phyloP scores from a whole-genome alignment of 2,113 vertebrate species.

The Lates calcarifer region DNA sequence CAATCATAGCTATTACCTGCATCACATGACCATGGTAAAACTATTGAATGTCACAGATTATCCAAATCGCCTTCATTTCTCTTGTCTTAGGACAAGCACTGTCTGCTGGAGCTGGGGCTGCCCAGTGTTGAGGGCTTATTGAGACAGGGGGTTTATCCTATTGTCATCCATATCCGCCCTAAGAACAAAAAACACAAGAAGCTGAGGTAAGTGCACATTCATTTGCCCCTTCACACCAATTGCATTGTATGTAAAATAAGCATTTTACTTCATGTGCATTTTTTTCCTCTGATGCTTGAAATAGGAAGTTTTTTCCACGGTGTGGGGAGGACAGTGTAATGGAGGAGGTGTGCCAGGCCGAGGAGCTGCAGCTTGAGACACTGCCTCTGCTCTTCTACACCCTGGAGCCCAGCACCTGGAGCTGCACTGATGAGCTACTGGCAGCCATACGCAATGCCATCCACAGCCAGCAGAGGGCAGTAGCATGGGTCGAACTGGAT shows the following conservation, averaged over 20 bases:
- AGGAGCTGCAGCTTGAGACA: slow-evolving; percentile 84
- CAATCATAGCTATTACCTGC: background rate
- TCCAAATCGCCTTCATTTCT: slow-evolving; percentile 12
- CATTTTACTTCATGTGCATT: background rate
- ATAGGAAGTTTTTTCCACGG: slow-evolving; percentile 82
- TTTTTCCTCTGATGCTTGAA: background rate
- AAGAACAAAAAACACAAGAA: slow-evolving; percentile 85
- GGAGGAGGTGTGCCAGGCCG: slow-evolving; percentile 78
- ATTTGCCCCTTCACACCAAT: background rate
- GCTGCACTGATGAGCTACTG: slow-evolving; percentile 83
- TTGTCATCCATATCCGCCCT: slow-evolving; percentile 83
- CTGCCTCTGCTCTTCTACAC: slow-evolving; percentile 81
- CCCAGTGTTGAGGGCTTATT: slow-evolving; percentile 80
- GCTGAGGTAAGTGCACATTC: slow-evolving; percentile 70
- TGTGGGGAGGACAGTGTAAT: slow-evolving; percentile 76
- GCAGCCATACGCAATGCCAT: slow-evolving; percentile 74
- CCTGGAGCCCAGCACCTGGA: slow-evolving; percentile 81
- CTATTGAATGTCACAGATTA: background rate
- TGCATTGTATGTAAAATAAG: background rate
- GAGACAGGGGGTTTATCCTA: slow-evolving; percentile 83
- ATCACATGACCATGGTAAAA: background rate
- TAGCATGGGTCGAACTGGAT: slow-evolving; percentile 84
- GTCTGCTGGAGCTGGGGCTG: slow-evolving; percentile 83
- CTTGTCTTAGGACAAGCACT: slow-evolving; percentile 81
- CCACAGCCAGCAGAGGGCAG: slow-evolving; percentile 80